Evolutionary conservation across 1,140 invertebrate species (phyloP).

Genomic region (Drosophila santomea): DNA sequence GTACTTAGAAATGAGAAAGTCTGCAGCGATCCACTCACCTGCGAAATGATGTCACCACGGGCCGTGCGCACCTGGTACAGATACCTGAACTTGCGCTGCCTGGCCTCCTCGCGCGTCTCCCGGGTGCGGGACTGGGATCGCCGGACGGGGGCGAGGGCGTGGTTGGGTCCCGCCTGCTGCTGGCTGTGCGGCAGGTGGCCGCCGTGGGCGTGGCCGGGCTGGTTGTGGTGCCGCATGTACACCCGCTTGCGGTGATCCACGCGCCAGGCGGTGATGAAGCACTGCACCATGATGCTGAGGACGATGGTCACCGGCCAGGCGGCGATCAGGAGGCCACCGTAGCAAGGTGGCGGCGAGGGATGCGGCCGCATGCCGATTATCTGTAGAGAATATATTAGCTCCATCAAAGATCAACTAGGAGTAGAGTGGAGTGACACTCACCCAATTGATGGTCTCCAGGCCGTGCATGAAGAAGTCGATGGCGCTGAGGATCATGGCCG

Average conservation of each 20-base stretch:
- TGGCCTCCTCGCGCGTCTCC: slow-evolving; percentile 90
- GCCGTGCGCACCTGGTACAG: slow-evolving; percentile 95
- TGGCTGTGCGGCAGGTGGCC: slow-evolving; percentile 57
- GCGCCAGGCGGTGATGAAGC: slow-evolving; percentile 84
- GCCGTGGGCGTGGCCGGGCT: slow-evolving; percentile 52
- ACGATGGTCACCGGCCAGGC: slow-evolving; percentile 80
- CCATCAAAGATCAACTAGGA: no score
- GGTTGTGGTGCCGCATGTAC: slow-evolving; percentile 76
- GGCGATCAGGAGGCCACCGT: slow-evolving; percentile 78
- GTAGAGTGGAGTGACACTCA: slow-evolving; percentile 22
- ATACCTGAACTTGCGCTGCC: slow-evolving; percentile 93
- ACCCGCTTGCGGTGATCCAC: slow-evolving; percentile 80
- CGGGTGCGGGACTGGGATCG: slow-evolving; percentile 85
- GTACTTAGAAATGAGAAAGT: background rate
- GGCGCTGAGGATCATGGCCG: slow-evolving; percentile 81
- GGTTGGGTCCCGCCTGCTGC: slow-evolving; percentile 48
- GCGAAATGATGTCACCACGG: slow-evolving; percentile 95
- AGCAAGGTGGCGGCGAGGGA: slow-evolving; percentile 81
- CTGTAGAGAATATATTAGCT: slow-evolving; percentile 17
- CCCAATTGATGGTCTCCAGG: slow-evolving; percentile 81
- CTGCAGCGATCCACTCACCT: slow-evolving; percentile 86
- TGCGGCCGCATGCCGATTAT: slow-evolving; percentile 81
- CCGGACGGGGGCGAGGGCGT: slow-evolving; percentile 57
- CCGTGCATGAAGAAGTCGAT: slow-evolving; percentile 82
- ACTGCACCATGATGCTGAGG: slow-evolving; percentile 83